A percentile compares a stretch with the other conserved stretches of the same genome.
phyloP scores from a whole-genome alignment of 2,797 vertebrate species.

The Tragelaphus eurycerus region DNA sequence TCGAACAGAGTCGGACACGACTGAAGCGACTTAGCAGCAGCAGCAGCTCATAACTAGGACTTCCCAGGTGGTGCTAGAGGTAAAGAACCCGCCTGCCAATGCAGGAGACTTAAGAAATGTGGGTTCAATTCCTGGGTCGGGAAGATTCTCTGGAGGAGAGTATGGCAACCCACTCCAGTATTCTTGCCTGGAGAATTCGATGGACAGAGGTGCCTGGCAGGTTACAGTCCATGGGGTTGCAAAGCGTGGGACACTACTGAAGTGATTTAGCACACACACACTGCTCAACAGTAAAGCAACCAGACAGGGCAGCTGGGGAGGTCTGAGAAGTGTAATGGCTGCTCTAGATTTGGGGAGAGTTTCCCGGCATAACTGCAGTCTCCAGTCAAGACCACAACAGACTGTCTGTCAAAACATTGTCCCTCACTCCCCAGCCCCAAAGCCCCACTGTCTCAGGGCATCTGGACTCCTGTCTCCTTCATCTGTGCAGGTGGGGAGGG shows the following conservation, averaged over 20 bases:
- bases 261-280: neutral
- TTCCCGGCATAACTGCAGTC: rapidly evolving
- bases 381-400: neutral
- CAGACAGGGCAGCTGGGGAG: neutral
- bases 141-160: neutral
- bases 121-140: neutral
- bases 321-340: neutral
- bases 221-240: neutral
- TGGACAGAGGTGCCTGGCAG: neutral
- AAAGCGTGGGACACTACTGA: neutral
- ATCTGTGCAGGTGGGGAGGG: neutral
- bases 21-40: too few relatives aligned
- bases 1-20: too few relatives aligned
- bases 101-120: neutral
- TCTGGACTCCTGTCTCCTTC: neutral
- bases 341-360: neutral
- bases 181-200: neutral
- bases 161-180: neutral
- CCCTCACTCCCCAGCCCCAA: neutral
- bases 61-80: neutral
- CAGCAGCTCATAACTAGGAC: neutral
- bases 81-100: neutral
- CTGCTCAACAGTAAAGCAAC: neutral
- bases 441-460: neutral
- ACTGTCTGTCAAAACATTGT: neutral